These are phyloP conservation scores for Stegodyphus mimosarum DNA, from an alignment of 1,140 invertebrate genomes.

Conservation along the genomic window DNA sequence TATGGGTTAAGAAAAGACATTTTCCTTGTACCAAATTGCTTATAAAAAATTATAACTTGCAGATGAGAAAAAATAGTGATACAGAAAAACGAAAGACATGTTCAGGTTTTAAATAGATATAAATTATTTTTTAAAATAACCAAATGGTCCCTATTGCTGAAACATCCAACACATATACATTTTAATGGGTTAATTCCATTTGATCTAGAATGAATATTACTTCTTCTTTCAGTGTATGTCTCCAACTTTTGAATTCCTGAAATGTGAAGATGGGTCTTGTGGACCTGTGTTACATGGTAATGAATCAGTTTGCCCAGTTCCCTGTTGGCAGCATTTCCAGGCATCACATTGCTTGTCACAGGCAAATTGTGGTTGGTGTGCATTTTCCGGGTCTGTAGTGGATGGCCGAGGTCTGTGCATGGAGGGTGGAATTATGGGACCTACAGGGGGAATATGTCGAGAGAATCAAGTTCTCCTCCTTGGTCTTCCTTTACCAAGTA, in stretches of 20 bases:
- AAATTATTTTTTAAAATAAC: no score
- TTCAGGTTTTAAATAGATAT: no score
- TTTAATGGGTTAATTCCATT: no score
- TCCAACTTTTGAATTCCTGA: conserved; percentile 83
- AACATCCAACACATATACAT: no score
- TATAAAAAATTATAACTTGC: no score
- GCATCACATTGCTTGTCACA: conserved; percentile 87
- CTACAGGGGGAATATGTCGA: conserved; percentile 65
- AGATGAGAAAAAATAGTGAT: no score
- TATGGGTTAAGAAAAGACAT: no score
- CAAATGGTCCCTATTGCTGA: no score
- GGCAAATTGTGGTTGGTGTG: conserved; percentile 80
- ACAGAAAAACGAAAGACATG: no score
- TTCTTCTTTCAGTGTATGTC: conserved; percentile 78
- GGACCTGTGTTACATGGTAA: conserved; percentile 80
- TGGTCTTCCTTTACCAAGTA: conserved; percentile 50
- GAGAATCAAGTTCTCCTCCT: conserved; percentile 63
- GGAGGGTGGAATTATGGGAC: conserved; percentile 68
- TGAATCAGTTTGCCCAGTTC: conserved; percentile 79
- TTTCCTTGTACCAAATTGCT: no score
- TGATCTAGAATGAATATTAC: background rate
- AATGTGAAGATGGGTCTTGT: conserved; percentile 90
- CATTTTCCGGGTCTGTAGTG: conserved; percentile 65
- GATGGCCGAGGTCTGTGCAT: conserved; percentile 71
- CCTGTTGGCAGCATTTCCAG: conserved; percentile 83